Conservation (phyloP, 2,113 vertebrate genomes). For the Psittacara wagleri region DNA sequence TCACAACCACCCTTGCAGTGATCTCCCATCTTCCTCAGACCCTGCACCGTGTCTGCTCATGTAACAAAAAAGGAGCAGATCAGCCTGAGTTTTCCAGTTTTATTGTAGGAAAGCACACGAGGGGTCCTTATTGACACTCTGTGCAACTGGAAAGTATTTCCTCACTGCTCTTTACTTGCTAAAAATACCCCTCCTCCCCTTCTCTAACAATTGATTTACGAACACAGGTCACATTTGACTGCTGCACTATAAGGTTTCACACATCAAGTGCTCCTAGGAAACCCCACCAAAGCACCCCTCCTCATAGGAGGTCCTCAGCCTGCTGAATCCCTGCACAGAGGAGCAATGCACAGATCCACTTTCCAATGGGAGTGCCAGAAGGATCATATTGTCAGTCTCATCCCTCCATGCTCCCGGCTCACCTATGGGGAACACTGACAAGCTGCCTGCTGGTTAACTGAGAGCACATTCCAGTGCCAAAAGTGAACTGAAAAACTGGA, state of each 20-base stretch:
- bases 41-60: not conserved
- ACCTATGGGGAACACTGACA: not conserved
- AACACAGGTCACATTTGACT: not conserved
- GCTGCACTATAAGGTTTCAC: not conserved
- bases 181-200: not conserved
- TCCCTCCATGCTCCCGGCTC: not conserved
- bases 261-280: not conserved
- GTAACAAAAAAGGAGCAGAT: not conserved
- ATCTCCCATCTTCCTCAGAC: not conserved
- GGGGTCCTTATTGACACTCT: not conserved
- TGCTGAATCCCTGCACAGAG: rapidly evolving
- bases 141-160: not conserved
- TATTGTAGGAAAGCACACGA: not conserved
- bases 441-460: not conserved
- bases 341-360: not conserved
- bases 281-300: not conserved
- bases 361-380: not conserved
- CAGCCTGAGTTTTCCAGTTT: not conserved
- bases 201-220: not conserved
- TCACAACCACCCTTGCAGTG: not conserved
- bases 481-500: not conserved
- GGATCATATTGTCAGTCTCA: not conserved
- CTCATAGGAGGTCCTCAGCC: not conserved
- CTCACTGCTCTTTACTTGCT: not conserved
- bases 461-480: not conserved